These are phyloP conservation scores for Gyrodactylus bullatarudis DNA, from an alignment of 1,140 invertebrate species.

Conservation along the genomic window DNA sequence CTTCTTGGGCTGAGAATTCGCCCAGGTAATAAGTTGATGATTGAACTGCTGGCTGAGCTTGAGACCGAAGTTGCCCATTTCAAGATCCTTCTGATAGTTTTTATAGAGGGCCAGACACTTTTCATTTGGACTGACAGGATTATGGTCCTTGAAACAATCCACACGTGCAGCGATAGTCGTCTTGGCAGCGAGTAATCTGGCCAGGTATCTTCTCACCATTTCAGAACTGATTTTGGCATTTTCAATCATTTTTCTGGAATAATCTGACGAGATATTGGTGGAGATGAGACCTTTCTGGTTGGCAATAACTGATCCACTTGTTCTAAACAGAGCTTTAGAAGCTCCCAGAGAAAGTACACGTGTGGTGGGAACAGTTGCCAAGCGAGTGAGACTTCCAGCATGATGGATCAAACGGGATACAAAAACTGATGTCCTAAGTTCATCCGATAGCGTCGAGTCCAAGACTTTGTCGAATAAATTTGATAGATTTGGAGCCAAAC, in stretches of 20 bases:
- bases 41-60: background rate
- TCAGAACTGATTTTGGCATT: conserved; percentile 44
- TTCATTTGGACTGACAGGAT: background rate
- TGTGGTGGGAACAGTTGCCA: conserved; percentile 89
- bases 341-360: conserved; percentile 92
- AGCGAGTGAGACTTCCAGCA: conserved; percentile 68
- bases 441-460: background rate
- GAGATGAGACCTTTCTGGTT: conserved; percentile 76
- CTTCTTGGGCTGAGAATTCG: background rate
- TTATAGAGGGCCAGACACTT: background rate
- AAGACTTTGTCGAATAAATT: background rate
- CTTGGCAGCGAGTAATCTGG: conserved; percentile 78
- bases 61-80: background rate
- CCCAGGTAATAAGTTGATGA: background rate
- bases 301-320: conserved; percentile 43
- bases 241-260: conserved; percentile 76
- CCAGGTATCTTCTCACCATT: conserved; percentile 50
- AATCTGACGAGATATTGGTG: conserved; percentile 27
- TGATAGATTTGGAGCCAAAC: background rate
- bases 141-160: conserved; percentile 58
- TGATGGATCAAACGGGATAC: conserved; percentile 81
- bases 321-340: conserved; percentile 83
- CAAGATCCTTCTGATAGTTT: background rate
- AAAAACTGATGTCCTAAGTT: conserved; percentile 26
- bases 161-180: conserved; percentile 84